Base-by-base conservation (phyloP, 2,113 vertebrate species). In the Clinocottus analis region DNA sequence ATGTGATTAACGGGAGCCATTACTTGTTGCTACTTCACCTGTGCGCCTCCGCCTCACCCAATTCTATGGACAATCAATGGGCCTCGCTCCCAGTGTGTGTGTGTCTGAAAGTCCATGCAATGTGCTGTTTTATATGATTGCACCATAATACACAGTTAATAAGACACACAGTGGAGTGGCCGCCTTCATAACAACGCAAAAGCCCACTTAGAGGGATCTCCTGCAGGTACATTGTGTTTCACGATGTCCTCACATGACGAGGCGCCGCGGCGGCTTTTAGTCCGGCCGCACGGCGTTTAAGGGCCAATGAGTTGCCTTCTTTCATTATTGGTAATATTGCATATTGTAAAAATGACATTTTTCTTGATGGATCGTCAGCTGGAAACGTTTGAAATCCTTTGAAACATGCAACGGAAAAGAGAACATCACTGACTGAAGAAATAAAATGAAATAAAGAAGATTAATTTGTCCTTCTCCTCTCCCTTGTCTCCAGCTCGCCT, bases 221-320 rank as follows among this genome's bases (percentile, higher is more conserved):
- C 9, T 0, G 55, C 21, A 1, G 10, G 87, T 75, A 89, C 84
- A 88, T 82, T 83, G 16, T 77, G 79, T 79, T 69, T 79, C 72
- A 21, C 55, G 55, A 16, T 59, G 25, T 85, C 62, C 75, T 67
- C 55, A 2, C 55, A 39, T 79, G 74, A 80, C 8, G 29, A 78
- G 11, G 16, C 25, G 33, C 63, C 25, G 51, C 73, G 35, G 41
- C 31, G 31, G 80, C 76, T 72, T 72, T n/a, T n/a, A n/a, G n/a
- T n/a, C n/a, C n/a, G n/a, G n/a, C n/a, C n/a, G n/a, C n/a, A n/a
- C n/a, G n/a, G n/a, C n/a, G n/a, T n/a, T n/a, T n/a, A n/a, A n/a
- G n/a, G n/a, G 77, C 55, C 21, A 21, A 5, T 69, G 47, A 69
- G 74, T 75, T 69, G 51, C 29, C 37, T 31, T 53, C 23, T 78